Evolutionary conservation across 2,797 vertebrate genomes (phyloP).

Genomic region (Lacerta viridis): DNA sequence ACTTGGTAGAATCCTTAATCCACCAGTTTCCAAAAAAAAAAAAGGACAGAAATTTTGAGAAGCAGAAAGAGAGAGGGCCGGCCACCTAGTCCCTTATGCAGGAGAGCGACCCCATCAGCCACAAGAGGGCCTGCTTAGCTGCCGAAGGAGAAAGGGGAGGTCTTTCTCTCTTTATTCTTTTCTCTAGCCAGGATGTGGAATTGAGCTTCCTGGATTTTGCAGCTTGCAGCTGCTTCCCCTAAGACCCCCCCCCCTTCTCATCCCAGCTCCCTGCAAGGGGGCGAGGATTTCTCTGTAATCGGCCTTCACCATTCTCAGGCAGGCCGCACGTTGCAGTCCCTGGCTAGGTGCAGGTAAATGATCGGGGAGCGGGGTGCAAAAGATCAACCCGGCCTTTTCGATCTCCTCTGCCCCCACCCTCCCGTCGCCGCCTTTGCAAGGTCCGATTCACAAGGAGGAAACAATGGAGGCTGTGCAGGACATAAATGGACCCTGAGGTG

Average conservation of each 20-base stretch:
- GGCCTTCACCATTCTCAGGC: background rate
- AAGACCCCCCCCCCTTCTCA: background rate
- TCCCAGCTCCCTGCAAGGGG: constrained; percentile 26
- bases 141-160: background rate
- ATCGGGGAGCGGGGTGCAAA: background rate
- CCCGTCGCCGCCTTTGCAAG: constrained; percentile 56
- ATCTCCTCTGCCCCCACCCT: constrained; percentile 36
- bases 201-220: constrained; percentile 53
- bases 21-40: background rate
- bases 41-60: background rate
- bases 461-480: constrained; percentile 7
- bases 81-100: background rate
- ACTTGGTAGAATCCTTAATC: too few relatives aligned
- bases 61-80: background rate
- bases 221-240: constrained; percentile 19
- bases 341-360: constrained; percentile 30
- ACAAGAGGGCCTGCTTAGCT: constrained; percentile 39
- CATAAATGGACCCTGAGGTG: background rate
- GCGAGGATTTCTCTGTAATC: background rate
- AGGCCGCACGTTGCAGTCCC: background rate
- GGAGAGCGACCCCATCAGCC: constrained; percentile 6
- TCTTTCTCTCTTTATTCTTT: constrained; percentile 28
- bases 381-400: constrained; percentile 51
- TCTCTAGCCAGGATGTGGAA: constrained; percentile 34
- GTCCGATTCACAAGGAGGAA: constrained; percentile 47